Conservation (phyloP, 2,797 vertebrate species). For the Molossus molossus region DNA sequence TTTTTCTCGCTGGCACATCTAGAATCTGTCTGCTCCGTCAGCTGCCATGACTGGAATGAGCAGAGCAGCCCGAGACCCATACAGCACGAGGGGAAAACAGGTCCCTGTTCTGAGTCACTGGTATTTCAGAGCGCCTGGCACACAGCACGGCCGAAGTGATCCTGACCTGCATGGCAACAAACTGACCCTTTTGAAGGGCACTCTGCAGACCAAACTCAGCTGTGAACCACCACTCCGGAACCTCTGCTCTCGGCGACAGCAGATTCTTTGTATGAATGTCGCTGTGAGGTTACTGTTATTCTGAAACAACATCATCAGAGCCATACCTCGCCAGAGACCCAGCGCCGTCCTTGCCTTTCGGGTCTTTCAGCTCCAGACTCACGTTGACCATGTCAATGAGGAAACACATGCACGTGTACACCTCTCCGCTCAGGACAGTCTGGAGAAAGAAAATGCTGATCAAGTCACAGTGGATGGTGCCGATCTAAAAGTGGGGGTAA, state of each 20-base stretch:
- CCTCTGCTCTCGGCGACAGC: neutral
- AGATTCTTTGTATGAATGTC: too few species aligned
- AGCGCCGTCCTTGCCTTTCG: constrained; percentile 88
- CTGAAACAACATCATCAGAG: neutral
- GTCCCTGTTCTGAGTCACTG: neutral
- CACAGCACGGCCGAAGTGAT: neutral
- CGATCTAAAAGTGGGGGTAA: neutral
- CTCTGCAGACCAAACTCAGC: neutral
- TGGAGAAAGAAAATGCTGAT: constrained; percentile 85
- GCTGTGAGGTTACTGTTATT: neutral
- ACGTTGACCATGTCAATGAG: constrained; percentile 98
- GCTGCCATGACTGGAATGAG: too few species aligned
- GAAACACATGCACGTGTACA: constrained; percentile 95
- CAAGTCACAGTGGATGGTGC: neutral
- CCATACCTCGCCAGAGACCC: constrained; percentile 95
- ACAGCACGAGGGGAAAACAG: neutral
- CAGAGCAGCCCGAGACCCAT: neutral
- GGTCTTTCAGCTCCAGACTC: constrained; percentile 95
- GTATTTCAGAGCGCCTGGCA: neutral
- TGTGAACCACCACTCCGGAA: neutral
- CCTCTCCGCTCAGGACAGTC: constrained; percentile 98
- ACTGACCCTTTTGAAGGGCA: neutral
- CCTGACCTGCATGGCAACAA: neutral
- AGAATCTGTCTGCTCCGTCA: neutral
- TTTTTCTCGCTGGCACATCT: neutral